Evolutionary conservation across 2,888 invertebrate genomes (phyloP), one percentile per base, ranked within the genome.

Genomic region (Steinernema scapterisci): DNA sequence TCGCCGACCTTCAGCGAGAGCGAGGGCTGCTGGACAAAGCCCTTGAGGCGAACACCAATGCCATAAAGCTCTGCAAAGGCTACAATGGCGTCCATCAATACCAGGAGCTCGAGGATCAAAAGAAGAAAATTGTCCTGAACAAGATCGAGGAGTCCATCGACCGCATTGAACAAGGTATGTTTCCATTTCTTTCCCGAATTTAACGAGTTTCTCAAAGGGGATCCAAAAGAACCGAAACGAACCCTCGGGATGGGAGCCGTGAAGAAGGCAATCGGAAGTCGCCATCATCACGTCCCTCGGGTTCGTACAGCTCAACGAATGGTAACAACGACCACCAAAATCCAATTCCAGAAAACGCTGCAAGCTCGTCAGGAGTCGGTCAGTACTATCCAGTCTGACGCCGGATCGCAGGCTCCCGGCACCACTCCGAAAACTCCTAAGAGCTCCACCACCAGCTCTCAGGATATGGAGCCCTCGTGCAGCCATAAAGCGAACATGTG

Each of bases 11-110:
- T 3, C 54, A 54, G 54, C 3, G 25, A 2, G 54, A 54, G 13
- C 54, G 54, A 9, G 54, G 54, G 21, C 54, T 19, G 13, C 25
- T 54, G 25, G 54, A 54, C 13, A 54, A 54, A 13, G 54, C 54
- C 16, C 25, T 54, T 9, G 54, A 54, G 11, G 54, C 54, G 21
- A 54, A 54, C 54, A 6, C 23, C 5, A 54, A 25, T 13, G 54
- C 54, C 23, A 54, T 54, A 2, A 54, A 54, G 25, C 54, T 54
- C 23, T 54, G 54, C 13, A 54, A 54, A 25, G 54, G 21, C 54
- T 19, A 11, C 19, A 54, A 19, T 11, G 21, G 25, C 21, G 19
- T 25, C 16, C 16, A 6, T 2, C 38, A 38, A 38, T 2, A 5
- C 23, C 11, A 21, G 13, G 54, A 54, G 23, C 54, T 54, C 25